phyloP scores from a whole-genome alignment of 2,797 vertebrate species.

The Mycteria americana region DNA sequence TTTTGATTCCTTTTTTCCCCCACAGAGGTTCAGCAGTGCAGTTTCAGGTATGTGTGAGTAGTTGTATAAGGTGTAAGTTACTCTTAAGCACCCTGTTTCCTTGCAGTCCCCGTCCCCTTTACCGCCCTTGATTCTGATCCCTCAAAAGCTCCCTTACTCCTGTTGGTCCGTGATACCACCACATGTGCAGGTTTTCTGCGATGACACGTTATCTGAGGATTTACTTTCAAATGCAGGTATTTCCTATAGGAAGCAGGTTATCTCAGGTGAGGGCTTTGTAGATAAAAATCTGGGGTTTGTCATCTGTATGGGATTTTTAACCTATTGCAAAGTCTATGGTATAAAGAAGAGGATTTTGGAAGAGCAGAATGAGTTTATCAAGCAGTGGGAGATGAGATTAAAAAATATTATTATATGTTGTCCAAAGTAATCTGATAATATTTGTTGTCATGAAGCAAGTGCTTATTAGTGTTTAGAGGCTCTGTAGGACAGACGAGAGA shows the following conservation, averaged over 20 bases:
- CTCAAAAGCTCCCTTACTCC: not conserved
- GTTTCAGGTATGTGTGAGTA: not conserved
- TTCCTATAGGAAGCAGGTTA: not conserved
- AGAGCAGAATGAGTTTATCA: not conserved
- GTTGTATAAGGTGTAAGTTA: not conserved
- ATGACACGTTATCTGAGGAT: not conserved
- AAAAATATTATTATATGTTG: not conserved
- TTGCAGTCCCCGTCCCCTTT: not conserved
- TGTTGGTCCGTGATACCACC: not conserved
- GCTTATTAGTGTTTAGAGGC: not conserved
- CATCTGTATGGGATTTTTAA: not conserved
- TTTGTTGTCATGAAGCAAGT: not conserved
- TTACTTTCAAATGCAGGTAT: not conserved
- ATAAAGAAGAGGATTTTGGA: not conserved
- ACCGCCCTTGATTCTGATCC: not conserved
- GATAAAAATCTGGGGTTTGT: not conserved
- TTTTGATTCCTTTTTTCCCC: not conserved
- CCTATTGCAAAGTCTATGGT: not conserved
- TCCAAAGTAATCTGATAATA: not conserved
- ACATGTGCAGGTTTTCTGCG: not conserved
- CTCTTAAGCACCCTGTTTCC: not conserved
- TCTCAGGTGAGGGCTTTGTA: not conserved
- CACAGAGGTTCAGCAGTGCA: not conserved
- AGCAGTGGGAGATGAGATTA: not conserved
- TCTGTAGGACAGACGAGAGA: not conserved